Conservation (phyloP, 2,888 invertebrate species). For the Nineta flava region DNA sequence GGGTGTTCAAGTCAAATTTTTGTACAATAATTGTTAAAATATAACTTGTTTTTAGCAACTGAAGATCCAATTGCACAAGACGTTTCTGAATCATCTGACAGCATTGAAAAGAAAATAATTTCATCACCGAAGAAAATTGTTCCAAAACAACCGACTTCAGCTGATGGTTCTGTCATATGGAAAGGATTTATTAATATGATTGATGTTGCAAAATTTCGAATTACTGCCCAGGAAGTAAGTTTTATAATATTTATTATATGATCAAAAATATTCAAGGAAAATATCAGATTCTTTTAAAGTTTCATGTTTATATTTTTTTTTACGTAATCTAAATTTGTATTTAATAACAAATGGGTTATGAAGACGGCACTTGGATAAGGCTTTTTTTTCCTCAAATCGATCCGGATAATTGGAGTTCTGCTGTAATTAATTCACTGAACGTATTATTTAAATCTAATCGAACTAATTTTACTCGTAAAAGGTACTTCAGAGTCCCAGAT, state of each 20-base stretch:
- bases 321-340: too few species aligned
- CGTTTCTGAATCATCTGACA: slow-evolving; percentile 10
- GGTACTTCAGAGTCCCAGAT: too few species aligned
- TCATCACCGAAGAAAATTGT: neutral
- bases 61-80: slow-evolving; percentile 12
- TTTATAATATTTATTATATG: neutral
- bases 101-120: slow-evolving; percentile 15
- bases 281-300: too few species aligned
- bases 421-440: neutral
- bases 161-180: slow-evolving; percentile 35
- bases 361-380: too few species aligned
- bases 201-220: slow-evolving; percentile 77
- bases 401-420: too few species aligned
- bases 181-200: slow-evolving; percentile 79
- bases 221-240: slow-evolving; percentile 58
- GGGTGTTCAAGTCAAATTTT: too few species aligned
- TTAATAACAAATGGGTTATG: too few species aligned
- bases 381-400: too few species aligned
- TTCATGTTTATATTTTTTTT: too few species aligned
- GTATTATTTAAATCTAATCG: neutral
- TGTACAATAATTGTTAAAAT: neutral
- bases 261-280: too few species aligned
- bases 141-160: slow-evolving; percentile 5
- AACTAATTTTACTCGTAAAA: too few species aligned
- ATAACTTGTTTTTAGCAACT: slow-evolving; percentile 1